Base-by-base conservation (phyloP, 2,797 vertebrate species). In the Antennarius maculatus region DNA sequence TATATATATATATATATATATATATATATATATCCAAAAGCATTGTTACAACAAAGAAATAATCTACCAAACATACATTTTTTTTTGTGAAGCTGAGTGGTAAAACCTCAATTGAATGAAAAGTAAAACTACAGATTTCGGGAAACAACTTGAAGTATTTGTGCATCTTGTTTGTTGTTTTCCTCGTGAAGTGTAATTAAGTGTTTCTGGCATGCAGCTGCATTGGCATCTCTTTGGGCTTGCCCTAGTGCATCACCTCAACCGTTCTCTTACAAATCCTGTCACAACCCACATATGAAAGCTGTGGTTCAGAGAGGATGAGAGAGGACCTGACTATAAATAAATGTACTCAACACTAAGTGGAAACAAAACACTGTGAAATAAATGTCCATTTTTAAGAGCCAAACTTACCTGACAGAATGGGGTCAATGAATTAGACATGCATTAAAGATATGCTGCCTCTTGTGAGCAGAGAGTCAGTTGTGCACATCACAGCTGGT, bases 321-420 rank as follows among this genome's bases (percentile, higher is more conserved):
- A 80, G 76, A 71, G 63, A 66, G 65, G 74, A 78, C 65, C 69
- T 88, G 86, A 86, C 71, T 86, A 61, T 88, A 90, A 90, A 83
- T 82, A 76, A 89, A 88, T 82, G 82, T 87, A 88, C 83, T 88
- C 82, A 85, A 86, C 79, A 75, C 84, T 88, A 88, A 88, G 81
- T 87, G 81, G 79, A 86, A 88, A 89, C 87, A 90, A 89, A 87
- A 86, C 84, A 87, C 84, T 75, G 76, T 81, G 84, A 77, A 86
- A 83, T 84, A 82, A 86, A 89, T 63, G 87, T 85, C 83, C 82
- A 75, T 81, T 89, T 77, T 76, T 82, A 83, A 84, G 54, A 73
- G 66, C 47, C 9, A 0, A 61, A 58, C 65, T 58, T 61, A 76
- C 74, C 61, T 83, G 89, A 88, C 85, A 84, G 86, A 89, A 90